Percentiles rank a stretch among this genome's conserved stretches.
These are phyloP conservation scores for Thalassaphorura encarpata DNA, from an alignment of 1,140 invertebrate species.

Conservation along the genomic window DNA sequence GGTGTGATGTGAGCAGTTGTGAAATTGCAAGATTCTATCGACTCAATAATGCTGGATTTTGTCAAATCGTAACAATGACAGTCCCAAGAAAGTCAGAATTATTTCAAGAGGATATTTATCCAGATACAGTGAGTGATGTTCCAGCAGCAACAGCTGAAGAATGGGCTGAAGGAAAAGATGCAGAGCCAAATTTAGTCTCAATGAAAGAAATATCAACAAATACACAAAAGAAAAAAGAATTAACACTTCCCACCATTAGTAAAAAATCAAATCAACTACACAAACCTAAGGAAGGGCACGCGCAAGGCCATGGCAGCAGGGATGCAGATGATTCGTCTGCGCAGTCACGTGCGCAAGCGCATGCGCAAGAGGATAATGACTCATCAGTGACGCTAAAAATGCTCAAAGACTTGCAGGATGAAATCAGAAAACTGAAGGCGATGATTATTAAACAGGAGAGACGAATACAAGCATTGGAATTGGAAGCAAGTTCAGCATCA, in stretches of 20 bases:
- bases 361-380: no score
- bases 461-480: constrained; percentile 63
- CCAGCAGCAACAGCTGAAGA: constrained; percentile 84
- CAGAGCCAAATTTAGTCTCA: constrained; percentile 76
- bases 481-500: no score
- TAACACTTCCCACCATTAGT: constrained; percentile 41
- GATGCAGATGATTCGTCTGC: not conserved
- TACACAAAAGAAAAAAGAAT: constrained; percentile 43
- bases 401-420: constrained; percentile 69
- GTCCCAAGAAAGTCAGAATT: constrained; percentile 98
- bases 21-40: constrained; percentile 93
- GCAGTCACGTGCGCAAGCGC: no score
- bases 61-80: constrained; percentile 95
- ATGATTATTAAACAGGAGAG: constrained; percentile 92
- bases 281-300: no score
- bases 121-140: constrained; percentile 85
- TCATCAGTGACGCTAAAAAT: no score
- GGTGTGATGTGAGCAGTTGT: constrained; percentile 83
- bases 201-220: constrained; percentile 58
- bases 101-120: constrained; percentile 98
- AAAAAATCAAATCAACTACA: constrained; percentile 35
- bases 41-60: constrained; percentile 92
- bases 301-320: no score
- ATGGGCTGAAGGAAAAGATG: constrained; percentile 73
- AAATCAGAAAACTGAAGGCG: constrained; percentile 81